These are phyloP conservation scores for Apteryx owenii DNA, from an alignment of 2,113 vertebrate genomes.

Conservation along the genomic window DNA sequence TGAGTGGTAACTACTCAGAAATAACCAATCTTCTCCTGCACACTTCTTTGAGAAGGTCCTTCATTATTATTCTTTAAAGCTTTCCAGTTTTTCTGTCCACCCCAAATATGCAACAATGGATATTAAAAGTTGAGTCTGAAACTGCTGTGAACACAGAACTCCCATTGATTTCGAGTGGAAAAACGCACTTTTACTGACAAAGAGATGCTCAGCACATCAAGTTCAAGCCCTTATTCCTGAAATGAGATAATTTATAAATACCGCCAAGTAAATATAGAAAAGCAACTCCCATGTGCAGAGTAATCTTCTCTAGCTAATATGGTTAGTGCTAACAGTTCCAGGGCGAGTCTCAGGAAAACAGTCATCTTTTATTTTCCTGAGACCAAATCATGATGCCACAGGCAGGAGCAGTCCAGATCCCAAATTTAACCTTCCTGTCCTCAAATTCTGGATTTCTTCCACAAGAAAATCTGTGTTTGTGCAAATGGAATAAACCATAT, in stretches of 20 bases:
- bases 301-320: background rate
- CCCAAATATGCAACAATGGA: background rate
- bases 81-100: background rate
- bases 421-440: background rate
- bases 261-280: background rate
- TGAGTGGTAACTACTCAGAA: background rate
- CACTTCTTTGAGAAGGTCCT: background rate
- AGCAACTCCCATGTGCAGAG: background rate
- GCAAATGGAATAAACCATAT: background rate
- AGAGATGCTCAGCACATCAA: background rate
- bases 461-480: background rate
- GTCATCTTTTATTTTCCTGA: background rate
- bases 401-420: rapidly evolving
- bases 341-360: background rate
- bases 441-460: background rate
- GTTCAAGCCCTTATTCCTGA: background rate
- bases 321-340: background rate
- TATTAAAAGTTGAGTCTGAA: background rate
- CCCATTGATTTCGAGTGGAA: background rate
- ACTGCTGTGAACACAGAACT: background rate
- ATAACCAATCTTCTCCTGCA: background rate
- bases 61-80: background rate
- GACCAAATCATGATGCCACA: background rate
- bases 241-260: background rate
- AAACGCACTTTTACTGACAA: background rate